These are phyloP conservation scores for Poecilia velifera DNA, from an alignment of 2,797 vertebrate genomes.

Conservation along the genomic window DNA sequence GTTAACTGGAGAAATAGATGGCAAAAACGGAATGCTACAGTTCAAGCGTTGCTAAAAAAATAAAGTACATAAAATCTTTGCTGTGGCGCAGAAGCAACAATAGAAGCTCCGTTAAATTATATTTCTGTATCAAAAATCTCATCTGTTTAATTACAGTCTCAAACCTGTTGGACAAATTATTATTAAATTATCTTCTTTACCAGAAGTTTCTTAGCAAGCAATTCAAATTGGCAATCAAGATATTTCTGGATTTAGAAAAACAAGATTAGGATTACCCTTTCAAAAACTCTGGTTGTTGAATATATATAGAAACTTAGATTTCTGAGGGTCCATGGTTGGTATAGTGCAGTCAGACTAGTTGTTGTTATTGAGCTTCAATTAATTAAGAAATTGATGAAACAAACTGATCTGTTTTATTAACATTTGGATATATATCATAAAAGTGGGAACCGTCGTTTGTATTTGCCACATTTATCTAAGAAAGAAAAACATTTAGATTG, in stretches of 20 bases:
- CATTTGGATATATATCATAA: not conserved
- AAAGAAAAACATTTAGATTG: conserved; percentile 9
- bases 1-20: not conserved
- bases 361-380: not conserved
- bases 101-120: not conserved
- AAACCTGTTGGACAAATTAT: not conserved
- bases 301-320: not conserved
- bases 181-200: not conserved
- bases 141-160: not conserved
- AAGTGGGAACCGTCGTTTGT: not conserved
- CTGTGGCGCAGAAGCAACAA: not conserved
- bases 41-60: not conserved
- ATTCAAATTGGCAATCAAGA: not conserved
- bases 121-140: not conserved
- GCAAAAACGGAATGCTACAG: not conserved
- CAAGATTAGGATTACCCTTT: not conserved
- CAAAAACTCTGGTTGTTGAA: not conserved
- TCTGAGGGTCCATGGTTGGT: not conserved
- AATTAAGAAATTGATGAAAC: not conserved
- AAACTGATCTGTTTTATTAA: not conserved
- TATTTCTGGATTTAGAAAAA: not conserved
- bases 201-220: not conserved
- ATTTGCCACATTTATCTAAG: conserved; percentile 3
- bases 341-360: not conserved
- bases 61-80: not conserved